phyloP scores from a whole-genome alignment of 1,140 invertebrate genomes.

The Acromyrmex heyeri region DNA sequence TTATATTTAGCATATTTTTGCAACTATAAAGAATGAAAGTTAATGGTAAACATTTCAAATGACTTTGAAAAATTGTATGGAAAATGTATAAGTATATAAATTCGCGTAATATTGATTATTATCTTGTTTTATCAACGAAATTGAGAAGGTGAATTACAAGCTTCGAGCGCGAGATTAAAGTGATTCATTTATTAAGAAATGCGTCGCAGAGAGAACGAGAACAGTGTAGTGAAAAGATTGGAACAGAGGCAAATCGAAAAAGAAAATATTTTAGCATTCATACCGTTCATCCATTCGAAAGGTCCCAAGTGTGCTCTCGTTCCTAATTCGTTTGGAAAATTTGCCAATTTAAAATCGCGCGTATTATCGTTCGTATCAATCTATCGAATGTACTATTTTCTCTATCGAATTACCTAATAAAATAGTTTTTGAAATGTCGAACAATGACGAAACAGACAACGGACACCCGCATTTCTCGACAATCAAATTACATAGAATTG shows the following conservation, averaged over 20 bases:
- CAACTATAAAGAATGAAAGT: background rate
- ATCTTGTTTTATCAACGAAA: constrained; percentile 40
- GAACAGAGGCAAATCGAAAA: constrained; percentile 34
- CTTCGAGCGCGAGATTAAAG: constrained; percentile 69
- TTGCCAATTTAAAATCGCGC: constrained; percentile 35
- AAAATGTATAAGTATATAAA: background rate
- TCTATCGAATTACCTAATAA: constrained; percentile 8
- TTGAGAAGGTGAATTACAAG: constrained; percentile 59
- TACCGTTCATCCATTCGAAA: constrained; percentile 30
- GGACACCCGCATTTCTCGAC: background rate
- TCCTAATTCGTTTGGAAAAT: constrained; percentile 54
- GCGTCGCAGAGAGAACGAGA: constrained; percentile 58
- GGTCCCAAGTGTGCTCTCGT: constrained; percentile 28
- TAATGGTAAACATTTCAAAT: background rate
- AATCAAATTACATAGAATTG: constrained; percentile 15
- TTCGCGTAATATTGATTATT: constrained; percentile 67
- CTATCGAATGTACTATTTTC: background rate
- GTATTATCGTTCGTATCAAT: constrained; percentile 3
- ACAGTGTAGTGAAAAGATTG: constrained; percentile 17
- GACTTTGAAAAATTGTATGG: constrained; percentile 3
- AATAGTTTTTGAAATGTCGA: constrained; percentile 21
- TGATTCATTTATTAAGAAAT: constrained; percentile 77
- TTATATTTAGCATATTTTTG: background rate
- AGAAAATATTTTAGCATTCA: constrained; percentile 59
- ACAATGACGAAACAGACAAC: background rate